Percentiles rank a stretch among this genome's conserved stretches.
Conservation (phyloP, 2,113 vertebrate species). For the Thinocorus orbignyianus region DNA sequence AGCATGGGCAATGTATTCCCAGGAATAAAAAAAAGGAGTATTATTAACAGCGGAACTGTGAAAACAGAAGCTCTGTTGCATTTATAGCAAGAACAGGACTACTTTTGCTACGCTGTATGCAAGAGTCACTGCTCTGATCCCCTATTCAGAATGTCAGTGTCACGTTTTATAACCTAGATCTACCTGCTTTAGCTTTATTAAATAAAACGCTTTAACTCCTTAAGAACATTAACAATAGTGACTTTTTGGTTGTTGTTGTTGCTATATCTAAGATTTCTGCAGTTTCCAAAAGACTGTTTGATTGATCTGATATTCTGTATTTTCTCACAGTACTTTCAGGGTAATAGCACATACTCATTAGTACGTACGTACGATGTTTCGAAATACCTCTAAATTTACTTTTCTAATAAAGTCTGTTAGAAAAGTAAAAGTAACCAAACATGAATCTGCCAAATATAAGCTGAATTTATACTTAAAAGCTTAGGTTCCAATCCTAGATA, state of each 20-base stretch:
- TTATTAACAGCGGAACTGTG: constrained; percentile 51
- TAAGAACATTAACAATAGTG: constrained; percentile 59
- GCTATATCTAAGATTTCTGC: background rate
- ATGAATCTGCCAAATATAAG: constrained; percentile 62
- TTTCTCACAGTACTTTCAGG: constrained; percentile 53
- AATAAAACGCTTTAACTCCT: constrained; percentile 63
- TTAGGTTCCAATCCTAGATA: constrained; percentile 57
- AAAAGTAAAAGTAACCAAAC: constrained; percentile 60
- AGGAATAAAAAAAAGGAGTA: constrained; percentile 43
- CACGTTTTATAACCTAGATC: constrained; percentile 54
- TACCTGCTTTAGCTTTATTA: constrained; percentile 67
- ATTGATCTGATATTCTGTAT: constrained; percentile 29
- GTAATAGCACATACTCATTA: constrained; percentile 41
- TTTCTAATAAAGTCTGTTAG: constrained; percentile 54
- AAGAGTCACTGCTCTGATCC: constrained; percentile 60
- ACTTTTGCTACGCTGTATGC: constrained; percentile 33
- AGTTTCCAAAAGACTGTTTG: constrained; percentile 49
- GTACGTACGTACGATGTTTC: constrained; percentile 44
- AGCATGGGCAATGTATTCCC: constrained; percentile 42
- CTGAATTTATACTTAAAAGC: constrained; percentile 60
- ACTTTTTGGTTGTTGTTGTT: constrained; percentile 59
- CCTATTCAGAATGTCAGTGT: constrained; percentile 69
- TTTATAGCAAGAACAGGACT: constrained; percentile 41
- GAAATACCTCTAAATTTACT: constrained; percentile 58
- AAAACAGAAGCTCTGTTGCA: constrained; percentile 52